Evolutionary conservation across 2,888 invertebrate genomes (phyloP).

Genomic region (Plagodis pulveraria): DNA sequence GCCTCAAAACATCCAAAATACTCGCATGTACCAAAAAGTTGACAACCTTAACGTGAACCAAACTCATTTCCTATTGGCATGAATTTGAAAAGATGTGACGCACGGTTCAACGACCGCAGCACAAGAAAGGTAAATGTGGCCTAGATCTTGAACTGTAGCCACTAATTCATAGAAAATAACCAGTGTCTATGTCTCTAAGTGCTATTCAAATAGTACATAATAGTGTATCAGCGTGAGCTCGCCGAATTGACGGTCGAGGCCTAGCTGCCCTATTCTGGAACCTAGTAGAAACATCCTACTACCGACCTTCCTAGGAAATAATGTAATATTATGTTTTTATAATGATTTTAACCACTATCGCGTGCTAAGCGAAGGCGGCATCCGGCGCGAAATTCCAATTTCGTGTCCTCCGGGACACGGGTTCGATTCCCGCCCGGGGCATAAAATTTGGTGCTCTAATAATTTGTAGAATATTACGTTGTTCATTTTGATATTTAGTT

Average conservation of each 20-base stretch:
- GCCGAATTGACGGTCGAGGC: constrained; percentile 31
- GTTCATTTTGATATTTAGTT: too few relatives aligned
- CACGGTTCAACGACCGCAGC: constrained; percentile 47
- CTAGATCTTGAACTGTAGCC: constrained; percentile 25
- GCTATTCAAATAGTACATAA: constrained; percentile 49
- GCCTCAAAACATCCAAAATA: background rate
- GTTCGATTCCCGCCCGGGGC: too few relatives aligned
- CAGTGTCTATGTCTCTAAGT: constrained; percentile 40
- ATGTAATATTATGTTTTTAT: too few relatives aligned
- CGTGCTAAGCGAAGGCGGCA: too few relatives aligned
- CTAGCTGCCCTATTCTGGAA: constrained; percentile 45
- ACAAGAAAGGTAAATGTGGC: constrained; percentile 42
- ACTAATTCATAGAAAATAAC: constrained; percentile 42
- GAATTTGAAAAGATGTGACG: constrained; percentile 25
- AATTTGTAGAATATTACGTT: too few relatives aligned
- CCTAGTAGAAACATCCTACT: background rate
- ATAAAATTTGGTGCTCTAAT: too few relatives aligned
- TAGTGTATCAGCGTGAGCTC: constrained; percentile 31
- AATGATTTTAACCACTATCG: too few relatives aligned
- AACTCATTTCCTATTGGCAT: constrained; percentile 19
- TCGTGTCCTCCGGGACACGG: too few relatives aligned
- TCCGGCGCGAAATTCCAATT: too few relatives aligned
- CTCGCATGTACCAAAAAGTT: background rate
- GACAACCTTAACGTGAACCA: constrained; percentile 17
- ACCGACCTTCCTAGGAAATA: too few relatives aligned